Percentiles rank a stretch among this genome's conserved stretches.
These are phyloP conservation scores for Diorhabda carinulata DNA, from an alignment of 1,140 invertebrate species.

Conservation along the genomic window DNA sequence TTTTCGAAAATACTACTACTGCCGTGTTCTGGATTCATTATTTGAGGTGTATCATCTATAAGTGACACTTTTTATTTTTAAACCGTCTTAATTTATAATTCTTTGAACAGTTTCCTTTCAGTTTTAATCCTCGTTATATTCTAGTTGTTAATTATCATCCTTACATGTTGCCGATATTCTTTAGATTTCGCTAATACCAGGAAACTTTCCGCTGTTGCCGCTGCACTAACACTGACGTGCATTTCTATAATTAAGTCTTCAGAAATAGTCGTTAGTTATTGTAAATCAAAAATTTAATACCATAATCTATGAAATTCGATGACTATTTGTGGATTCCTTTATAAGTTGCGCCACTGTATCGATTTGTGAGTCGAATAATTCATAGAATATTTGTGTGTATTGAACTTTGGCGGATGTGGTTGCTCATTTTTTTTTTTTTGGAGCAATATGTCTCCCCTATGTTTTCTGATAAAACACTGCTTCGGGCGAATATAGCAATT, in stretches of 20 bases:
- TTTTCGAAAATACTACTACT: too few relatives aligned
- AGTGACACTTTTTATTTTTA: too few relatives aligned
- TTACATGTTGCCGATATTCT: too few relatives aligned
- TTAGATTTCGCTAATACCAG: not conserved
- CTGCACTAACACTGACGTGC: not conserved
- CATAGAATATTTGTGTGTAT: not conserved
- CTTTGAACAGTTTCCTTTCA: too few relatives aligned
- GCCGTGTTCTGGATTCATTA: too few relatives aligned
- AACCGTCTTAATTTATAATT: too few relatives aligned
- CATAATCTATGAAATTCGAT: too few relatives aligned
- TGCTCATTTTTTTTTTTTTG: not conserved
- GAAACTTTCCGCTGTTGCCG: not conserved
- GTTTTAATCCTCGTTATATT: too few relatives aligned
- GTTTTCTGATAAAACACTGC: slow-evolving; percentile 2
- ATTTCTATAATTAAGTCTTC: not conserved
- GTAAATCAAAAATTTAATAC: too few relatives aligned
- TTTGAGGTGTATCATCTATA: too few relatives aligned
- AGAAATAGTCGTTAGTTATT: not conserved
- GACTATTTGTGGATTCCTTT: not conserved
- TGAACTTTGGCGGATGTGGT: not conserved
- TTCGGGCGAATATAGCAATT: not conserved
- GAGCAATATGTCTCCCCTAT: slow-evolving; percentile 1
- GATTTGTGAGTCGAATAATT: not conserved
- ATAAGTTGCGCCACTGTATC: not conserved
- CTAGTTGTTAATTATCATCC: too few relatives aligned